Evolutionary conservation across 1,140 invertebrate species (phyloP).

Genomic region (Plectus sambesii): DNA sequence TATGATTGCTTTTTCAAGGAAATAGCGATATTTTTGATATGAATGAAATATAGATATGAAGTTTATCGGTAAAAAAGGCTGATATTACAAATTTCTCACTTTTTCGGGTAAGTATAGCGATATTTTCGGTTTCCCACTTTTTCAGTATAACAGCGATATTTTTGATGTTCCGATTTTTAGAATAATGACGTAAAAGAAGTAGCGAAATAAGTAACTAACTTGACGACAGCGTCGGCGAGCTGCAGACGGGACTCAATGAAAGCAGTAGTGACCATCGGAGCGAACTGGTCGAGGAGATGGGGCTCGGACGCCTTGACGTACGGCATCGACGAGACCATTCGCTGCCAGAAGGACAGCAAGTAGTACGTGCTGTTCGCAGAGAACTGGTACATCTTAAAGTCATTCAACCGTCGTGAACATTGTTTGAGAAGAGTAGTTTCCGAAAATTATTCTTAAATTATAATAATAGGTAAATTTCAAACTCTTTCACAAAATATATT

Average conservation of each 20-base stretch:
- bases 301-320: conserved; percentile 93
- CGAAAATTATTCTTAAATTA: not conserved
- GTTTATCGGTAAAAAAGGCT: too few relatives aligned
- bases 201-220: conserved; percentile 46
- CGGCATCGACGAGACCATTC: conserved; percentile 94
- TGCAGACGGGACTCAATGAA: conserved; percentile 86
- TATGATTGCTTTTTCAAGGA: too few relatives aligned
- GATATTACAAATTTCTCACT: too few relatives aligned
- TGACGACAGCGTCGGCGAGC: conserved; percentile 59
- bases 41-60: too few relatives aligned
- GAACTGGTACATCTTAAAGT: conserved; percentile 81
- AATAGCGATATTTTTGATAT: too few relatives aligned
- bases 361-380: conserved; percentile 96
- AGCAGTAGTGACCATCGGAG: conserved; percentile 84
- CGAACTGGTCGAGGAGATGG: conserved; percentile 83
- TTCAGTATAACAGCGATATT: too few relatives aligned
- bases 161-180: too few relatives aligned
- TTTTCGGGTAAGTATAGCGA: too few relatives aligned
- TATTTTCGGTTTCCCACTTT: too few relatives aligned
- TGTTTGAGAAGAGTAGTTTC: too few relatives aligned
- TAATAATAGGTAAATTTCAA: conserved; percentile 9
- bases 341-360: conserved; percentile 84
- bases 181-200: conserved; percentile 10
- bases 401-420: conserved; percentile 4
- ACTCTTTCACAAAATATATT: conserved; percentile 25